A percentile compares a stretch with the other conserved stretches of the same genome.
phyloP scores from a whole-genome alignment of 2,797 vertebrate species.

The Sebastes iracundus region DNA sequence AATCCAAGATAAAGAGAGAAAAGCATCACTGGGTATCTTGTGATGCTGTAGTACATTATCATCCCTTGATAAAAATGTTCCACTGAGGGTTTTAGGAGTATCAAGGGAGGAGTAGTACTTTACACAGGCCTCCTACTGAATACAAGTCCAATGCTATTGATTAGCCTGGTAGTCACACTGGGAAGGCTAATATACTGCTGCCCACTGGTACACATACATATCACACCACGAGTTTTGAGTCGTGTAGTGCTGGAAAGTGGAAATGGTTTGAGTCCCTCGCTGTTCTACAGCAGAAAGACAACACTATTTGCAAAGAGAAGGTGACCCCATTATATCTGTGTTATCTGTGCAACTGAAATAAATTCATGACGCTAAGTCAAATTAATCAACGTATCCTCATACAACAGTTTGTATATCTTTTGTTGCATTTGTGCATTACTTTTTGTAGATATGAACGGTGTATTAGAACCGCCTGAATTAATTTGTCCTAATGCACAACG shows the following conservation, averaged over 20 bases:
- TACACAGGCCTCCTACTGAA: constrained; percentile 9
- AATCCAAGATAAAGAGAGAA: background rate
- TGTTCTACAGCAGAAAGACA: background rate
- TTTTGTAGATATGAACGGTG: too few relatives aligned
- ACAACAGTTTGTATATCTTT: too few relatives aligned
- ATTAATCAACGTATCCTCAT: background rate
- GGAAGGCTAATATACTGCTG: constrained; percentile 33
- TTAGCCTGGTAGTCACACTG: constrained; percentile 32
- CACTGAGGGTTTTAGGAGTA: background rate
- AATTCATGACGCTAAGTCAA: background rate
- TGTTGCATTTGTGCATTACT: too few relatives aligned
- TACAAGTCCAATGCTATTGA: constrained; percentile 32
- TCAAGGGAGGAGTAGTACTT: background rate
- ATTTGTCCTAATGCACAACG: background rate
- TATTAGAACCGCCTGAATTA: too few relatives aligned
- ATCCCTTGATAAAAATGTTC: constrained; percentile 1
- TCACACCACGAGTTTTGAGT: constrained; percentile 8
- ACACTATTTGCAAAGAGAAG: background rate
- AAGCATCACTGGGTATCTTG: background rate
- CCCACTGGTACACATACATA: constrained; percentile 6
- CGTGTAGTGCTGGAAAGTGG: background rate
- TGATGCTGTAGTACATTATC: background rate
- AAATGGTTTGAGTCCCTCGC: background rate
- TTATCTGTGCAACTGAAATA: background rate
- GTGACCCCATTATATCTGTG: background rate